Evolutionary conservation across 2,797 vertebrate species (phyloP).

Genomic region (Hypotaenidia okinawae): DNA sequence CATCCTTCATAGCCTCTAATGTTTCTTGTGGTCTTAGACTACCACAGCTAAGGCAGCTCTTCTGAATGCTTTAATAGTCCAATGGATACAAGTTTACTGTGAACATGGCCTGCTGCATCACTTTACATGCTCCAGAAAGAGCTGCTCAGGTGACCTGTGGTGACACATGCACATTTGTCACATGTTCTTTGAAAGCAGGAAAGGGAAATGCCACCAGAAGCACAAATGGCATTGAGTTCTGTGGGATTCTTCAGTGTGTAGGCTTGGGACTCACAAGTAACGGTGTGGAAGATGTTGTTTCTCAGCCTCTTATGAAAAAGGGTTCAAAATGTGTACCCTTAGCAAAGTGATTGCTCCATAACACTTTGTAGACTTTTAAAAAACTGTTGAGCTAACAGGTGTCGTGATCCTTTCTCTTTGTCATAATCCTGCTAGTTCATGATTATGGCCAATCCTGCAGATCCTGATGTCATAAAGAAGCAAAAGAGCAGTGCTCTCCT

Average conservation of each 20-base stretch:
- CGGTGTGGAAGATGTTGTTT: neutral
- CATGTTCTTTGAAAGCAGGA: neutral
- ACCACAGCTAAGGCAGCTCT: neutral
- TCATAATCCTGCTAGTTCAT: neutral
- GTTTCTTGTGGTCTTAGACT: neutral
- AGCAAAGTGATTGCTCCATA: neutral
- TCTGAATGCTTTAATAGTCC: neutral
- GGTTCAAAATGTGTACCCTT: neutral
- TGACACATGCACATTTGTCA: neutral
- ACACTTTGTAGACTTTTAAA: neutral
- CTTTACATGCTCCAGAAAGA: neutral
- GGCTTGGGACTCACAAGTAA: neutral
- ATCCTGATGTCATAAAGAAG: neutral
- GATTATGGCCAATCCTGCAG: neutral
- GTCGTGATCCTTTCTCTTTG: neutral
- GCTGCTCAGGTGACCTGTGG: neutral
- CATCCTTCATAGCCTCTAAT: neutral
- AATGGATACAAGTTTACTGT: neutral
- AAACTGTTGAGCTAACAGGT: neutral
- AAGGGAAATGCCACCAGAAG: neutral
- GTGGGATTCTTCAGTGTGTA: neutral
- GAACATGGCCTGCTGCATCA: neutral
- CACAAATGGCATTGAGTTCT: neutral
- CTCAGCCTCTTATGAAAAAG: neutral
- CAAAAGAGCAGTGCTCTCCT: neutral